phyloP scores from a whole-genome alignment of 2,113 vertebrate species.

The Danionella cerebrum region DNA sequence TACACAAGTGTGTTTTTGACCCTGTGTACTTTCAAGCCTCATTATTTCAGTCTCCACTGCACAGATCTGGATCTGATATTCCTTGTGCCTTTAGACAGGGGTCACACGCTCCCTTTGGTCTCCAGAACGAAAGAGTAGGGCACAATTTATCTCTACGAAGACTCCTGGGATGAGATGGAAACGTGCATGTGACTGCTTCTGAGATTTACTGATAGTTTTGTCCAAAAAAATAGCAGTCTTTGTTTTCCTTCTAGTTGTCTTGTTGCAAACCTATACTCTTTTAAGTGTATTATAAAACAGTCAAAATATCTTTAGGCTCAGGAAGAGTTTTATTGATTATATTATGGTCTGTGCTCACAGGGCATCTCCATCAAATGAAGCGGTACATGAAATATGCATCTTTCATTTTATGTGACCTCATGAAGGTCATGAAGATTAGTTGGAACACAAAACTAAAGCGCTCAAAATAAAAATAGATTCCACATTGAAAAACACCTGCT shows the following conservation, averaged over 20 bases:
- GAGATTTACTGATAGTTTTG: background rate
- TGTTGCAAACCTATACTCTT: no score
- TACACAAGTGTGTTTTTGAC: background rate
- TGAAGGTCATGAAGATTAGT: no score
- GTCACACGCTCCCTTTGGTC: constrained; percentile 11
- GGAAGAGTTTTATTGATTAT: no score
- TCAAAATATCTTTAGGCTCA: no score
- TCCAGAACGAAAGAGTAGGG: background rate
- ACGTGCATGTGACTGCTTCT: background rate
- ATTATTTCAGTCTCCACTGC: constrained; percentile 32
- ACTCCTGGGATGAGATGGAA: background rate
- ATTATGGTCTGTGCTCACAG: no score
- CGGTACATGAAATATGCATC: no score
- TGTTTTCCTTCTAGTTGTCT: background rate
- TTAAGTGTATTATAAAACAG: no score
- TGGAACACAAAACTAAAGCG: no score
- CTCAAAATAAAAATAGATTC: no score
- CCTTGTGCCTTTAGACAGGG: constrained; percentile 13
- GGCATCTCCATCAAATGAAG: no score
- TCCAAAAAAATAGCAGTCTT: background rate
- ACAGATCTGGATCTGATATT: background rate
- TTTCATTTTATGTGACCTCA: no score
- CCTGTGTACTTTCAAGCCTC: constrained; percentile 28
- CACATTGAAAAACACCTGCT: no score
- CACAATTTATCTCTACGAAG: background rate